Base-by-base conservation (phyloP, 2,888 invertebrate species). In the Drosophila meridionalis region DNA sequence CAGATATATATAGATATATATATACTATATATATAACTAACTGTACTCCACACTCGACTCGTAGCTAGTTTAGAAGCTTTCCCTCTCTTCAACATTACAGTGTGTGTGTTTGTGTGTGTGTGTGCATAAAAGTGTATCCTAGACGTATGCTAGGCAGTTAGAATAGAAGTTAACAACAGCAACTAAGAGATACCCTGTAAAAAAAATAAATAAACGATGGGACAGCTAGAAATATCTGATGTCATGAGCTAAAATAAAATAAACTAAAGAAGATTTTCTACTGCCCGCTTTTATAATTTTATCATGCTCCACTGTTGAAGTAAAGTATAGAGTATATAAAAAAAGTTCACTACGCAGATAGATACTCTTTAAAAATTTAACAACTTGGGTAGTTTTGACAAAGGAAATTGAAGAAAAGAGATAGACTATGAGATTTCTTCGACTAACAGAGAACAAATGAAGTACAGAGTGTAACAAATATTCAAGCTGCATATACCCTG, bases 21-120 rank as follows among this genome's bases (percentile, higher is more conserved):
- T 71, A 53, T 59, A 55, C n/a, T 40, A 40, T 26, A 40, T 38
- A 55, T 30, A 60, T 59, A 58, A 45, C 61, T 66, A 56, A 79
- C 57, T 71, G 71, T 76, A 70, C 68, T 73, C 60, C 42, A 60
- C 45, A 57, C 55, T 81, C 40, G 64, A 78, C 65, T 69, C 74
- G 56, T 75, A 85, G 80, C 75, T 87, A 84, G 86, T 78, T 76
- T 76, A 80, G 80, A 57, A 74, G 86, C 83, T 84, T 83, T 63
- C 57, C 62, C 64, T 70, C 57, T 64, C 70, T 57, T 57, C 43
- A 53, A 58, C 47, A 40, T 53, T 57, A 28, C 26, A 36, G 48
- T 59, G 30, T 62, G 56, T 59, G 38, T 47, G 58, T 28, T 55
- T 50, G 50, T 56, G 63, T 56, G 32, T 66, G 58, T 47, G 45